phyloP scores from a whole-genome alignment of 2,797 vertebrate genomes.

The Enteromius anoplus region DNA sequence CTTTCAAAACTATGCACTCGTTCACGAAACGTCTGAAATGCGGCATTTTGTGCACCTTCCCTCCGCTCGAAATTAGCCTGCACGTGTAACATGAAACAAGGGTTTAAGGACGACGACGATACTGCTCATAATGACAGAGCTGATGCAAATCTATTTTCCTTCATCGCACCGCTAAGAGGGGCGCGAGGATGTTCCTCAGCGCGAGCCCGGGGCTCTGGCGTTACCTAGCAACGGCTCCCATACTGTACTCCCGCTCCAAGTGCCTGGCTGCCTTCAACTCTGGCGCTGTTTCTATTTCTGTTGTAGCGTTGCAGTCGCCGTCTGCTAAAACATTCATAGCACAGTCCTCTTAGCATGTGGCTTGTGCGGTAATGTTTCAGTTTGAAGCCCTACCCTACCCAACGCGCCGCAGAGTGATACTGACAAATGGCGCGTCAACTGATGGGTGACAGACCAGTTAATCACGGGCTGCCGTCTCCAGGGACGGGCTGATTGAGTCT shows the following conservation, averaged over 20 bases:
- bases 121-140: constrained; percentile 32
- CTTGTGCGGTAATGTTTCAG: constrained; percentile 22
- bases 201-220: constrained; percentile 48
- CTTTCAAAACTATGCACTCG: neutral
- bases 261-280: constrained; percentile 38
- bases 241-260: constrained; percentile 46
- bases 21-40: neutral
- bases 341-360: constrained; percentile 46
- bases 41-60: too few relatives aligned
- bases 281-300: constrained; percentile 58
- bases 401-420: constrained; percentile 24
- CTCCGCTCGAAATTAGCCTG: neutral
- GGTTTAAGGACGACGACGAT: neutral
- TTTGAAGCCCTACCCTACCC: constrained; percentile 14
- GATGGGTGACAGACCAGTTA: constrained; percentile 40
- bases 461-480: constrained; percentile 40
- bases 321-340: constrained; percentile 64
- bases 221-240: constrained; percentile 61
- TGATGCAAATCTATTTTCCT: constrained; percentile 45
- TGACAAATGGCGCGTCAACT: constrained; percentile 45
- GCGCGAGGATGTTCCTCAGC: constrained; percentile 30
- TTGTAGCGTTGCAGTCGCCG: constrained; percentile 51
- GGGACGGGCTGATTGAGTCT: constrained; percentile 38
- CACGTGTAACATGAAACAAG: neutral
- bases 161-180: constrained; percentile 36